Evolutionary conservation across 2,888 invertebrate species (phyloP), one percentile per base, ranked within the genome.

Genomic region (Cataglyphis rosenhaueri): DNA sequence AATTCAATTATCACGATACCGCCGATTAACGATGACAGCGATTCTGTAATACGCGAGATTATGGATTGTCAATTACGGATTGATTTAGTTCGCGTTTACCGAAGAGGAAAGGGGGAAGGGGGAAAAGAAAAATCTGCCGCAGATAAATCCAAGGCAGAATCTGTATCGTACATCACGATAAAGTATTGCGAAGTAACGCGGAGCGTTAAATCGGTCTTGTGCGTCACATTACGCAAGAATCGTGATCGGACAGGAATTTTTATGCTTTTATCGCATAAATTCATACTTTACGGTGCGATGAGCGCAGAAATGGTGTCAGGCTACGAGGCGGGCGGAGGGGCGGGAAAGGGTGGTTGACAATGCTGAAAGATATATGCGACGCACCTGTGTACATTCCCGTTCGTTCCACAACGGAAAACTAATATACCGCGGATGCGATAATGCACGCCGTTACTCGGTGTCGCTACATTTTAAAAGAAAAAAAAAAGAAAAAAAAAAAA

Each of bases 341-440:
- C n/a, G 74, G 84, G 85, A 87, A 81, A 75, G 82, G 75, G 48
- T 70, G 82, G 82, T 84, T 52, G 88, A 82, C 84, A 68, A 62
- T 66, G 76, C 62, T 76, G 81, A 71, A 76, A 81, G 83, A 84
- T 82, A 84, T 81, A 79, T 68, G 82, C 81, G 84, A 66, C 75
- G 81, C 89, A 86, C 83, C 89, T 85, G 86, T 86, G 84, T 76
- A 82, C 83, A 86, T 84, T 86, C 87, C 52, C 48, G 64, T 48
- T 38, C 44, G 78, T 85, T 84, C 85, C 87, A 57, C 84, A 83
- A 82, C 75, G 84, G 64, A 84, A 82, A 85, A 85, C 82, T 81
- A 87, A 85, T 82, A 74, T 81, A 78, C 62, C 70, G 78, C 32
- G 64, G 25, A 55, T 62, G 76, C 87, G 68, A 74, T 84, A 83